These are phyloP conservation scores for Arothron firmamentum DNA, from an alignment of 2,113 vertebrate genomes.

Conservation along the genomic window DNA sequence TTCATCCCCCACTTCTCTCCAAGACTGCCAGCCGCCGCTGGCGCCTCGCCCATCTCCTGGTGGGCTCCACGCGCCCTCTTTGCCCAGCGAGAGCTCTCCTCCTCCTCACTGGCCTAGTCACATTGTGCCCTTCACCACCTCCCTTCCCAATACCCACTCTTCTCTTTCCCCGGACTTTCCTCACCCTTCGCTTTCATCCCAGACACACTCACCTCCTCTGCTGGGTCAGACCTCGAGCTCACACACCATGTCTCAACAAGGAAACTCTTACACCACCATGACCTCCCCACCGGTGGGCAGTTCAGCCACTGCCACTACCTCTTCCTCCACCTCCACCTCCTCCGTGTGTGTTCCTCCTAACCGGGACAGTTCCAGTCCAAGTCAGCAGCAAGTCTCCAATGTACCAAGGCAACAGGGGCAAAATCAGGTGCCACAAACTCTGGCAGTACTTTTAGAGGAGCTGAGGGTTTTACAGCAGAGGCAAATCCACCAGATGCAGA, in stretches of 20 bases:
- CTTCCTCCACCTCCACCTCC: conserved; percentile 67
- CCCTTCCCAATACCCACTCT: conserved; percentile 76
- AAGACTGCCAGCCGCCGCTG: conserved; percentile 76
- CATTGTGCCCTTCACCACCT: conserved; percentile 71
- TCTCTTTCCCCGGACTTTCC: conserved; percentile 80
- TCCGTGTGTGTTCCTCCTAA: conserved; percentile 63
- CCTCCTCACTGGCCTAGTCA: conserved; percentile 77
- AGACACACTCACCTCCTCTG: conserved; percentile 72
- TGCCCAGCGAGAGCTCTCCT: conserved; percentile 77
- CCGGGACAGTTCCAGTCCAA: conserved; percentile 64
- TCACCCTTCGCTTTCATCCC: conserved; percentile 74
- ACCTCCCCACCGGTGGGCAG: conserved; percentile 76
- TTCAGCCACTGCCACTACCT: conserved; percentile 76
- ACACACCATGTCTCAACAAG: conserved; percentile 54
- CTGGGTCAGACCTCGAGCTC: conserved; percentile 62
- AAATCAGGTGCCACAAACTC: conserved; percentile 65
- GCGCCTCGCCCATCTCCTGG: conserved; percentile 77
- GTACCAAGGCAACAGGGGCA: conserved; percentile 61
- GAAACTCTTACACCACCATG: conserved; percentile 73
- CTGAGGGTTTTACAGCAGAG: conserved; percentile 86
- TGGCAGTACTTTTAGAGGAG: conserved; percentile 87
- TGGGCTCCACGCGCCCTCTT: conserved; percentile 77
- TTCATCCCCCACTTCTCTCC: conserved; percentile 71
- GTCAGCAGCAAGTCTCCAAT: conserved; percentile 69
- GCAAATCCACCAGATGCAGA: conserved; percentile 93